Evolutionary conservation across 2,797 vertebrate species (phyloP).

Genomic region (Telmatherina bonti): DNA sequence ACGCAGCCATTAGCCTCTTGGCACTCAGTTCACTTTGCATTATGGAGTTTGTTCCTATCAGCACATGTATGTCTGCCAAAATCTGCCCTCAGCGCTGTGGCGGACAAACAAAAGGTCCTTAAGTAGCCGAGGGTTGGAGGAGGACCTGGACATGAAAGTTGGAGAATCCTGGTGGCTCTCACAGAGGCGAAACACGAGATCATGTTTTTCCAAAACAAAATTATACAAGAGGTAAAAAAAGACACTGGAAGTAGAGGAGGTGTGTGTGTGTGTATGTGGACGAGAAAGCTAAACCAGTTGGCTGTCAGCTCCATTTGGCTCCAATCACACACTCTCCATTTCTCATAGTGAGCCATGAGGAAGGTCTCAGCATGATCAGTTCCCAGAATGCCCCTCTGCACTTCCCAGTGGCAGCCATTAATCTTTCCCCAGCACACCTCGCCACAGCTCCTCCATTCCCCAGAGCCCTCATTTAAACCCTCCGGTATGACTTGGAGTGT

Average conservation of each 20-base stretch:
- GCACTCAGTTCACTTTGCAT: slow-evolving; percentile 55
- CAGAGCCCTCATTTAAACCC: slow-evolving; percentile 69
- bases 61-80: slow-evolving; percentile 75
- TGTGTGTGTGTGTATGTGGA: slow-evolving; percentile 37
- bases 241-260: slow-evolving; percentile 16
- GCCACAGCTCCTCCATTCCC: slow-evolving; percentile 38
- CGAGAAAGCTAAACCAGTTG: slow-evolving; percentile 66
- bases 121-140: slow-evolving; percentile 59
- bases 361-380: slow-evolving; percentile 65
- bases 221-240: slow-evolving; percentile 58
- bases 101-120: slow-evolving; percentile 67
- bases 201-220: slow-evolving; percentile 80
- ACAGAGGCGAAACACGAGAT: slow-evolving; percentile 74
- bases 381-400: slow-evolving; percentile 68
- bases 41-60: slow-evolving; percentile 79
- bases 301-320: slow-evolving; percentile 78
- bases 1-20: slow-evolving; percentile 72
- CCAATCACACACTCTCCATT: slow-evolving; percentile 71
- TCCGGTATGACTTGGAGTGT: slow-evolving; percentile 65
- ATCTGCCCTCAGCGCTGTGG: slow-evolving; percentile 53
- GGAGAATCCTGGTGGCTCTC: slow-evolving; percentile 63
- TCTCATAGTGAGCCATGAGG: slow-evolving; percentile 75
- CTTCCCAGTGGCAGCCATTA: slow-evolving; percentile 37
- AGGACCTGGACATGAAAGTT: slow-evolving; percentile 69
- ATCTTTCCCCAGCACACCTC: slow-evolving; percentile 15